Conservation (phyloP, 23 tunicate species). For the Clavelina lepadiformis region DNA sequence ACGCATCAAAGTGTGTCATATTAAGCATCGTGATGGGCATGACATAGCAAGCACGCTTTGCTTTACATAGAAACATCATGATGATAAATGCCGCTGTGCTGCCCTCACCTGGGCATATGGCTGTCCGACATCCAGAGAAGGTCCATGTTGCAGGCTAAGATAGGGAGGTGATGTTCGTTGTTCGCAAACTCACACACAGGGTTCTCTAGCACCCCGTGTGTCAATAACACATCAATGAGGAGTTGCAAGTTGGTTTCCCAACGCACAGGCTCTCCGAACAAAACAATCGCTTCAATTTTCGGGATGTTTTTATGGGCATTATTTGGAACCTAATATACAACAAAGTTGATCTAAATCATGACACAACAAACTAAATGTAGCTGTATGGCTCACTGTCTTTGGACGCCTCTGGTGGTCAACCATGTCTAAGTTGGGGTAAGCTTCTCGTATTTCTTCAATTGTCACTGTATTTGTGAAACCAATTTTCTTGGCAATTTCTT, state of each 20-base stretch:
- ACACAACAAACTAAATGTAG: not conserved
- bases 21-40: no score
- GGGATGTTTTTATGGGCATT: conserved; percentile 34
- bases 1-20: no score
- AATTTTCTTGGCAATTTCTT: conserved; percentile 54
- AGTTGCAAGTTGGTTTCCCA: conserved; percentile 80
- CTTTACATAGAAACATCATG: not conserved
- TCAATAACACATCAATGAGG: conserved; percentile 48
- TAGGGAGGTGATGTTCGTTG: conserved; percentile 29
- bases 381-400: conserved; percentile 34
- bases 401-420: conserved; percentile 55
- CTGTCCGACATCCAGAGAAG: conserved; percentile 82
- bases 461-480: conserved; percentile 83
- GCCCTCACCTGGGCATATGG: conserved; percentile 77
- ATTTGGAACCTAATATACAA: conserved; percentile 22
- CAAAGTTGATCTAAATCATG: not conserved
- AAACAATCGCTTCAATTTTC: conserved; percentile 50
- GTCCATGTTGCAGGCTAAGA: conserved; percentile 84
- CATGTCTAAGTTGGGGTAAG: conserved; percentile 70
- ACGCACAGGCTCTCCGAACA: conserved; percentile 60
- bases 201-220: conserved; percentile 37
- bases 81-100: not conserved
- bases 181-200: conserved; percentile 26
- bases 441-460: conserved; percentile 43
- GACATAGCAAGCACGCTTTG: no score